These are phyloP conservation scores for Rhagoletis pomonella DNA, from an alignment of 1,140 invertebrate genomes.

Conservation along the genomic window DNA sequence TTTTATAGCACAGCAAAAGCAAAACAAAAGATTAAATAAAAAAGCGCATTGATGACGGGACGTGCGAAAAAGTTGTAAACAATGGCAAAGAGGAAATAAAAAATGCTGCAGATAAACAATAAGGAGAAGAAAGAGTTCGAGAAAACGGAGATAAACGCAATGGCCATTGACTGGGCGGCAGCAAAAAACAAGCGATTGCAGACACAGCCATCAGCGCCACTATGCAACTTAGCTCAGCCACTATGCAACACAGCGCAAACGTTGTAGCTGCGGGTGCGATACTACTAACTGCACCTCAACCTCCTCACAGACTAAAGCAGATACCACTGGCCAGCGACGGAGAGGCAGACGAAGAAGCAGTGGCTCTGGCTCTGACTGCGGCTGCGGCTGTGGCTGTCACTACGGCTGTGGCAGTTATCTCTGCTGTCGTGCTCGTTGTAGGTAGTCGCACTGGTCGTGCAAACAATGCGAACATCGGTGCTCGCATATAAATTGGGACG, in stretches of 20 bases:
- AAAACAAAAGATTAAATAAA: not conserved
- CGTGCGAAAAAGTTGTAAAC: not conserved
- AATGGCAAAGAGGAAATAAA: not conserved
- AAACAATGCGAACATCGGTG: conserved; percentile 3
- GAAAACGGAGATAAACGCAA: not conserved
- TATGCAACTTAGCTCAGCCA: not conserved
- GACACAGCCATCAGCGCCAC: not conserved
- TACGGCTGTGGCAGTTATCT: conserved; percentile 9
- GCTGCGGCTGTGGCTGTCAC: not conserved
- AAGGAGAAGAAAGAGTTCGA: not conserved
- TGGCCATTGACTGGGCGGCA: not conserved
- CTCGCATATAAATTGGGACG: conserved; percentile 15
- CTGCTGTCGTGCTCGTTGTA: not conserved
- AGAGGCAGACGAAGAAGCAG: no score
- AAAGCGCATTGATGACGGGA: not conserved
- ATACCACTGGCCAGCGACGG: no score
- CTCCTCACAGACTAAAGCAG: no score
- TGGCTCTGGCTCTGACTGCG: not conserved
- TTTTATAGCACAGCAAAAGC: not conserved
- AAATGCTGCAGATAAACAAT: not conserved
- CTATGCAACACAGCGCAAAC: not conserved
- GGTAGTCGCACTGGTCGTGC: not conserved
- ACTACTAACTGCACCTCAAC: not conserved
- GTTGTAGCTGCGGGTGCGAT: no score
- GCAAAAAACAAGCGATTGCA: not conserved